Base-by-base conservation (phyloP, 2,113 vertebrate genomes). In the Empidonax traillii region DNA sequence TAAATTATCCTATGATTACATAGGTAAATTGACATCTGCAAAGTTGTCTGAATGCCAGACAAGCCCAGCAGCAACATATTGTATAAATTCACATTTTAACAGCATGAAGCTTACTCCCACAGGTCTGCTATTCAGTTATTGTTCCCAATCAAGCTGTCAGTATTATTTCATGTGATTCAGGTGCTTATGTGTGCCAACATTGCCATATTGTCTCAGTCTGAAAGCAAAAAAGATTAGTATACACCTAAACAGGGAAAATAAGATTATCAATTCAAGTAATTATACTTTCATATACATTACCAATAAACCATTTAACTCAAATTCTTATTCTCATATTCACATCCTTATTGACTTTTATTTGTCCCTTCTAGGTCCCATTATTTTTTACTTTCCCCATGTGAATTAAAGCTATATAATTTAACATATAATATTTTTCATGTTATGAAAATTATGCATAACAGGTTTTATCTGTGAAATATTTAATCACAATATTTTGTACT, bases 1-100 rank as follows among this genome's bases (percentile, higher is more conserved):
- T 85, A 85, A 95, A 89, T 95, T 95, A 89, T 91, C 87, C 14
- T 95, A 89, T 62, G 87, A 93, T 96, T 94, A 91, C 6, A 5
- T 41, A 95, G 73, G 87, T 82, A 94, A 93, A 94, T 68, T 94
- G 87, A 94, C 69, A 95, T 82, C 77, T 94, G 81, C 62, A 91
- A 87, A 87, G 61, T 27, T 91, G 81, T 85, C 77, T 91, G 87
- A 87, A 85, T 89, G 84, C 84, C 66, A 93, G 77, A 66, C 62
- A 91, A 95, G 41, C 81, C 80, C 53, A 87, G 84, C 62, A 92
- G 91, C 84, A 82, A 79, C 69, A 66, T 68, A 95, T 46, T 92
- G 81, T 91, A 65, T 56, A 87, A 95, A 94, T 51, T 58, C 87
- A 56, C 53, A 79, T 89, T 95, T 93, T 75, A 95, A 67, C 89